A percentile compares a stretch with the other conserved stretches of the same genome.
Conservation (phyloP, 2,113 vertebrate genomes). For the Phrynosoma platyrhinos region DNA sequence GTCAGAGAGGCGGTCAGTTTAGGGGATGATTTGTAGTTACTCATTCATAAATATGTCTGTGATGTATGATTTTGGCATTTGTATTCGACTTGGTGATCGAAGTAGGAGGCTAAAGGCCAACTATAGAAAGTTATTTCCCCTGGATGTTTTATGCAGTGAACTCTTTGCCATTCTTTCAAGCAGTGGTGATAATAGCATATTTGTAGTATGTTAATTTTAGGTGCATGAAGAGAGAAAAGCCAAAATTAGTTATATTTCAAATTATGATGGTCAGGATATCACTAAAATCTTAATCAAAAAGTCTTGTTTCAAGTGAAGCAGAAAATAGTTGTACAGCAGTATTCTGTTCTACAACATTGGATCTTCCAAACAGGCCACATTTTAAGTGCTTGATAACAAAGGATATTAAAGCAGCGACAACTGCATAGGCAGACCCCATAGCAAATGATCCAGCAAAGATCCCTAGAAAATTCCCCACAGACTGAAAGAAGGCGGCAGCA, state of each 20-base stretch:
- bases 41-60: too few species aligned
- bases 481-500: slow-evolving; percentile 80
- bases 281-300: neutral
- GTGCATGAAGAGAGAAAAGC: neutral
- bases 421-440: slow-evolving; percentile 83
- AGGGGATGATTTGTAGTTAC: too few species aligned
- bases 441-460: slow-evolving; percentile 86
- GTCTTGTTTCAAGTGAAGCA: neutral
- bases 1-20: too few species aligned
- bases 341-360: neutral
- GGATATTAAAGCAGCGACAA: slow-evolving; percentile 90
- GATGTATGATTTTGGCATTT: too few species aligned
- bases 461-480: slow-evolving; percentile 82
- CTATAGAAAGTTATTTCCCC: neutral
- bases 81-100: too few species aligned
- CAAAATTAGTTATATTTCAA: neutral
- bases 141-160: neutral
- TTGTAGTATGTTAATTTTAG: neutral
- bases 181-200: neutral
- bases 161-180: neutral
- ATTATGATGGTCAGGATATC: neutral
- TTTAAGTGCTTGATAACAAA: slow-evolving; percentile 67
- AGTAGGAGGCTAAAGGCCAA: too few species aligned
- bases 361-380: neutral
- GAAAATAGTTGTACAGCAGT: neutral